These are phyloP conservation scores for Spizella passerina DNA, from an alignment of 2,797 vertebrate species.

Conservation along the genomic window DNA sequence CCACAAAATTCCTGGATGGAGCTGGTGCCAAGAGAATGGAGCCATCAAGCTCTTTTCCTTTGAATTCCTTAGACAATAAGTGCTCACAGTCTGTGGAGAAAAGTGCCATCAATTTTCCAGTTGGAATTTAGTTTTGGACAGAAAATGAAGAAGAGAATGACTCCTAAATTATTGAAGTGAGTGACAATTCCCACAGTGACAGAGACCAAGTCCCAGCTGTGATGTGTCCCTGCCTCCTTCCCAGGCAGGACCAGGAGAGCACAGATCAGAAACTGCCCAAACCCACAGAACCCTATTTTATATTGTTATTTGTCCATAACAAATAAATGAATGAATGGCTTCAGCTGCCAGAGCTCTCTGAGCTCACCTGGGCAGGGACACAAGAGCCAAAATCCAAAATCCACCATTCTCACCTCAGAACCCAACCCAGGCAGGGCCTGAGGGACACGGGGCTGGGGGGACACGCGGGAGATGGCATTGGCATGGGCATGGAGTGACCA, in stretches of 20 bases:
- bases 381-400: fast-evolving
- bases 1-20: not conserved
- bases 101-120: not conserved
- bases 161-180: not conserved
- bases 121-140: not conserved
- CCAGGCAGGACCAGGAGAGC: not conserved
- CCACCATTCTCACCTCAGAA: not conserved
- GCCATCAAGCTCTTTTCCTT: not conserved
- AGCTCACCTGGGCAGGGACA: not conserved
- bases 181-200: not conserved
- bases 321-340: not conserved
- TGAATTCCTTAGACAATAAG: not conserved
- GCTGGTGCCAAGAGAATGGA: not conserved
- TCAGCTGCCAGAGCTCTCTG: not conserved
- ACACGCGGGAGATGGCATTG: fast-evolving
- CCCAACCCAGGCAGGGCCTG: too few relatives aligned
- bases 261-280: not conserved
- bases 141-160: not conserved
- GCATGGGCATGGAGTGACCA: not conserved
- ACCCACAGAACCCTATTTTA: not conserved
- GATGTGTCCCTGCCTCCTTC: not conserved
- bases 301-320: not conserved
- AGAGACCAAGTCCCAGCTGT: not conserved
- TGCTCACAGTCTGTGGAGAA: not conserved
- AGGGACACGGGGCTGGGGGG: fast-evolving